Base-by-base conservation (phyloP, 2,113 vertebrate genomes). In the Equus quagga region DNA sequence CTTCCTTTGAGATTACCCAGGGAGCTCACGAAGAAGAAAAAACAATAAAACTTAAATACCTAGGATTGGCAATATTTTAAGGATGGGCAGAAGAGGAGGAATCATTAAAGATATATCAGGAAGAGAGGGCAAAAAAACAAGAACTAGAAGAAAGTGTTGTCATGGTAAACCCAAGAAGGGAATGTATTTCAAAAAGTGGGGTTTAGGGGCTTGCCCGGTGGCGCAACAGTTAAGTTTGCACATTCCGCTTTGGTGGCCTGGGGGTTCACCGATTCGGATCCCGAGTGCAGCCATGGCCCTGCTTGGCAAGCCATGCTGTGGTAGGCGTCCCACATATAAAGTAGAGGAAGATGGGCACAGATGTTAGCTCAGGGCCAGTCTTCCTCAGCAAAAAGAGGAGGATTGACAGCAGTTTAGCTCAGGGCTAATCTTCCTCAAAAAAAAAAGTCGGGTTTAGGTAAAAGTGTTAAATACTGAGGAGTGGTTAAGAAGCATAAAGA, bases 41-140 rank as follows among this genome's bases (percentile, higher is more conserved):
- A 78, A 31, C 31, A 82, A 49, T 73, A 75, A 92, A 85, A 54
- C 82, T 19, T 19, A 6, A 81, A 51, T 96, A 69, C 51, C 76
- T 60, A 94, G 41, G 5, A 73, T 44, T 95, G 81, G 41, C 81
- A 78, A 10, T 96, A 90, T 84, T 89, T 92, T 94, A 96, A 64
- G 28, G 17, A 56, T 84, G 26, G 5, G 5, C 8, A 75, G 56
- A 80, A 97, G 26, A 87, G 33, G 46, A 95, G 18, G 33, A 80
- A 56, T 94, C 44, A 46, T 51, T 93, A 51, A 86, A 94, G 36
- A 86, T 65, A 28, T 58, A 41, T 60, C 36, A 86, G 19, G 73
- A 80, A 26, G 8, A 94, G 23, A 72, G 5, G 26, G 19, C 36
- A 73, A 80, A 86, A 96, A 64, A 65, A 41, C 36, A 41, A 84